Evolutionary conservation across 2,113 vertebrate species (phyloP), one percentile per base, ranked within the genome.

Genomic region (Cebus imitator): DNA sequence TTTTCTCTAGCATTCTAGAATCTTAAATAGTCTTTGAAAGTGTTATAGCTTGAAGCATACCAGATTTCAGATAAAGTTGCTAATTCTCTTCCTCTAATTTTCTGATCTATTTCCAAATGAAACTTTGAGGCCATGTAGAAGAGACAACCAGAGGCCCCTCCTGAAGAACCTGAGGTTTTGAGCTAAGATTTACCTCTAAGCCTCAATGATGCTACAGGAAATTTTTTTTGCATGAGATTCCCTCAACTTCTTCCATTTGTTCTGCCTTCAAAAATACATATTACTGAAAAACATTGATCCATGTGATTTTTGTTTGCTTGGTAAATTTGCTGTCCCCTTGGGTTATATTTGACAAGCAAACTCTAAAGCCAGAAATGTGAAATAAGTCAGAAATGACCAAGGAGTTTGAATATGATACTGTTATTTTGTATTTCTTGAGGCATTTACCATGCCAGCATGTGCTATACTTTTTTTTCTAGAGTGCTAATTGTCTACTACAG

Each of bases 81-180:
- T 81, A 95, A 32, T 76, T 91, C 25, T 61, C 43, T 40, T 57
- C 37, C 93, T 90, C 17, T 43, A 45, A 40, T 70, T 92, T 96
- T 92, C 58, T 95, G 40, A 88, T 68, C 78, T 85, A 94, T 80
- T 91, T 73, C 40, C 66, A 94, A 89, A 58, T 27, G 82, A 76
- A 80, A 64, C 6, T 96, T 96, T 70, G 17, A 96, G 37, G 9
- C 30, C 66, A 76, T 1, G 37, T 2, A 13, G 55, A n/a, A 86
- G 6, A 73, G 48, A 70, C 64, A 83, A 64, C 12, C 3, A 80
- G 43, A 87, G n/a, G 2, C 35, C 3, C 27, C 35, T 86, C 91
- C 10, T 43, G n/a, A 48, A 95, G 57, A 90, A 83, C 43, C 37
- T 70, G 35, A 87, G 8, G 43, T 23, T 84, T 78, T 57, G 43